These are phyloP conservation scores for Caenorhabditis sp. DNA, from an alignment of 2,888 invertebrate genomes.

Conservation along the genomic window DNA sequence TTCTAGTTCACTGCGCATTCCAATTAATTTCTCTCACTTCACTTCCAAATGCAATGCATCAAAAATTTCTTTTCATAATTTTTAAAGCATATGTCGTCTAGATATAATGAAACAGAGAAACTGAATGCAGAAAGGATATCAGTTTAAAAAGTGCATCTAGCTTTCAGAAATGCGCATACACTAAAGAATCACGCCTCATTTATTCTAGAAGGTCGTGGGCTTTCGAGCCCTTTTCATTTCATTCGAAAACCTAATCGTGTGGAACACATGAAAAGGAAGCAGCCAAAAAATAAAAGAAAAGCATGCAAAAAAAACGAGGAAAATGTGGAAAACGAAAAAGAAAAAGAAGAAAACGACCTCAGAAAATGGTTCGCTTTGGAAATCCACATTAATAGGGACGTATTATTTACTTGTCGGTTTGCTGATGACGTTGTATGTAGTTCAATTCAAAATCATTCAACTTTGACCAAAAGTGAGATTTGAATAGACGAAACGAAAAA, in stretches of 20 bases:
- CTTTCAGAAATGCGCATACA: neutral
- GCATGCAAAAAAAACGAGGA: slow-evolving; percentile 4
- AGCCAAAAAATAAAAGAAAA: slow-evolving; percentile 2
- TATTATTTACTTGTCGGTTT: neutral
- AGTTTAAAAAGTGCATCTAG: neutral
- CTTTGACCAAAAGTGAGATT: neutral
- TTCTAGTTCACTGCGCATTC: no score
- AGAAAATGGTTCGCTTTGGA: neutral
- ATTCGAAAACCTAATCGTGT: slow-evolving; percentile 16
- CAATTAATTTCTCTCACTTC: no score
- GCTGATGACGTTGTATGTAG: neutral
- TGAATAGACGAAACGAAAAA: no score
- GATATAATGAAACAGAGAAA: neutral
- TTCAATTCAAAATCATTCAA: slow-evolving; percentile 13
- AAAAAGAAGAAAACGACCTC: neutral
- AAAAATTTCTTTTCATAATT: no score
- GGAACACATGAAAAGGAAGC: neutral
- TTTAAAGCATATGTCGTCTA: neutral
- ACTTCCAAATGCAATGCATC: no score
- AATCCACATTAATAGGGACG: neutral
- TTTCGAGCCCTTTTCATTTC: neutral
- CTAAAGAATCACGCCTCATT: slow-evolving; percentile 23
- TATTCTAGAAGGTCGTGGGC: slow-evolving; percentile 4
- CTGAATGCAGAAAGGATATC: neutral
- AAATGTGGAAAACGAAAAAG: neutral